These are phyloP conservation scores for Periplaneta americana DNA, from an alignment of 1,140 invertebrate species.

Conservation along the genomic window DNA sequence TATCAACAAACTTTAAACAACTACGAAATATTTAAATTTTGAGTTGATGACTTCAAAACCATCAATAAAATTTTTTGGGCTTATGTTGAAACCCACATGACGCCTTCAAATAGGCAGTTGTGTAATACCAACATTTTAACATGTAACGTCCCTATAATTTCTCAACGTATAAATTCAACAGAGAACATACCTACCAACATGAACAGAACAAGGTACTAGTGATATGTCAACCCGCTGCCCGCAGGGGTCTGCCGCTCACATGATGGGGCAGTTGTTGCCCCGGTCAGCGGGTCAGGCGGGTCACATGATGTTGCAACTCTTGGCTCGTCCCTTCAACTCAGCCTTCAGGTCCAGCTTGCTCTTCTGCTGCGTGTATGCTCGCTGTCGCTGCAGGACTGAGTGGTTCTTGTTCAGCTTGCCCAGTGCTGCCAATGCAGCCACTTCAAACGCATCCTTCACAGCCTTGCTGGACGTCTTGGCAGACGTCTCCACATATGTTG, in stretches of 20 bases:
- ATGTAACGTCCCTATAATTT: neutral
- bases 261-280: neutral
- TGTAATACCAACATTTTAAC: neutral
- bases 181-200: neutral
- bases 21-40: neutral
- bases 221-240: neutral
- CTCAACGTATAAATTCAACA: neutral
- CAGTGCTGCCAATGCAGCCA: conserved; percentile 54
- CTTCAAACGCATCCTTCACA: conserved; percentile 57
- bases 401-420: conserved; percentile 55
- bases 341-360: conserved; percentile 49
- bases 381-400: conserved; percentile 34
- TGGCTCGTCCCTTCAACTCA: conserved; percentile 47
- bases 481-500: conserved; percentile 61
- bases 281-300: neutral
- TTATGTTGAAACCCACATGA: neutral
- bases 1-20: neutral
- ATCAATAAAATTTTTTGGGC: no score
- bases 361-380: conserved; percentile 29
- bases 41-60: neutral
- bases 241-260: neutral
- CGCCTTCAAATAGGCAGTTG: neutral
- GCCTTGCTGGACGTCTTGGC: conserved; percentile 50
- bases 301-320: conserved; percentile 52
- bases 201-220: neutral